Percentiles rank a stretch among this genome's conserved stretches.
Conservation (phyloP, 2,113 vertebrate species). For the Sylvietta virens region DNA sequence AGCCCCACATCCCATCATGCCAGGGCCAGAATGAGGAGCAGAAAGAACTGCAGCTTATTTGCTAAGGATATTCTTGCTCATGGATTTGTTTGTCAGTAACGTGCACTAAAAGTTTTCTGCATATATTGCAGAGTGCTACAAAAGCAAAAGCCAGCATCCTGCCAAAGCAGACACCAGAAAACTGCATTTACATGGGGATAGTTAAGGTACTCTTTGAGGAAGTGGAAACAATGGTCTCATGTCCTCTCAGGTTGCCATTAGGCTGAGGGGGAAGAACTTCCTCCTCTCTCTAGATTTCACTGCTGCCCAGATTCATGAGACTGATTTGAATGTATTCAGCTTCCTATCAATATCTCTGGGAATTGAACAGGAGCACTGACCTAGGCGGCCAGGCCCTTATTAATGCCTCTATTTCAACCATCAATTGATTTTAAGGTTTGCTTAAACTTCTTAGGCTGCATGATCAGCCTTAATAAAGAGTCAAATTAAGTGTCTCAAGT, state of each 20-base stretch:
- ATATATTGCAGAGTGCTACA: neutral
- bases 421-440: neutral
- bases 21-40: neutral
- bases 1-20: neutral
- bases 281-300: neutral
- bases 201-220: neutral
- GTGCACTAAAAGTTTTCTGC: neutral
- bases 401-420: neutral
- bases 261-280: neutral
- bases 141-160: neutral
- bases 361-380: neutral
- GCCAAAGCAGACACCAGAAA: neutral
- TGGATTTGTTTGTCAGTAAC: neutral
- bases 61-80: neutral
- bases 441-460: neutral
- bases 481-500: neutral
- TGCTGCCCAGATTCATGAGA: neutral
- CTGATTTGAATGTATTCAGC: neutral
- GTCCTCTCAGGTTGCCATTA: neutral
- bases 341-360: neutral
- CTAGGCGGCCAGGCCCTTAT: neutral
- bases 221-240: neutral
- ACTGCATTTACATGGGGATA: accelerated
- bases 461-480: neutral
- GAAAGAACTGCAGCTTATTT: neutral